Conservation (phyloP, 37 sponge, comb jelly and placozoan species). For the Theonella swinhoei region DNA sequence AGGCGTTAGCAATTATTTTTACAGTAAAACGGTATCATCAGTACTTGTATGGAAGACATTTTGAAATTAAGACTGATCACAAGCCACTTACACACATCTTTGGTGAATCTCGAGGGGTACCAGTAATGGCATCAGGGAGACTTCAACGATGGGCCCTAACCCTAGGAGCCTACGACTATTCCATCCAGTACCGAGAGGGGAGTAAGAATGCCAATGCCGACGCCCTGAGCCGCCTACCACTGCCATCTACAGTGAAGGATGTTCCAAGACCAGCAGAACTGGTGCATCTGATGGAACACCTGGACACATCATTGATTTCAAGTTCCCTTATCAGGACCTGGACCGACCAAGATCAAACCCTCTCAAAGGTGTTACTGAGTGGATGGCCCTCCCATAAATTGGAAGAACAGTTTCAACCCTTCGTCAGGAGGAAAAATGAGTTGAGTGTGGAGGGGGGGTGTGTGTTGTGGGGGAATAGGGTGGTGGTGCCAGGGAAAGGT, state of each 20-base stretch:
- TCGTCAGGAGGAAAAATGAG: too few species aligned
- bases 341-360: too few species aligned
- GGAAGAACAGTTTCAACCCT: neutral
- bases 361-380: too few species aligned
- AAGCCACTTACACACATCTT: slow-evolving; percentile 27
- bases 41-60: slow-evolving; percentile 17
- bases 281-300: too few species aligned
- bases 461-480: too few species aligned
- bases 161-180: slow-evolving; percentile 17
- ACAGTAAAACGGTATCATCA: slow-evolving; percentile 11
- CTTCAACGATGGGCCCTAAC: slow-evolving; percentile 41
- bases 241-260: slow-evolving; percentile 2
- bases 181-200: slow-evolving; percentile 16
- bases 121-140: slow-evolving; percentile 21
- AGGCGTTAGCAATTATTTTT: too few species aligned
- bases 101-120: slow-evolving; percentile 1
- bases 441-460: too few species aligned
- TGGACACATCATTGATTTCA: slow-evolving; percentile 20
- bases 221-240: too few species aligned
- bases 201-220: slow-evolving; percentile 27
- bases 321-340: neutral
- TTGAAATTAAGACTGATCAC: slow-evolving; percentile 14
- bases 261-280: slow-evolving; percentile 27
- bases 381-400: too few species aligned
- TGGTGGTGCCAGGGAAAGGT: neutral